Evolutionary conservation across 2,888 invertebrate genomes (phyloP), one percentile per base, ranked within the genome.

Genomic region (Pantelozetes paolii): DNA sequence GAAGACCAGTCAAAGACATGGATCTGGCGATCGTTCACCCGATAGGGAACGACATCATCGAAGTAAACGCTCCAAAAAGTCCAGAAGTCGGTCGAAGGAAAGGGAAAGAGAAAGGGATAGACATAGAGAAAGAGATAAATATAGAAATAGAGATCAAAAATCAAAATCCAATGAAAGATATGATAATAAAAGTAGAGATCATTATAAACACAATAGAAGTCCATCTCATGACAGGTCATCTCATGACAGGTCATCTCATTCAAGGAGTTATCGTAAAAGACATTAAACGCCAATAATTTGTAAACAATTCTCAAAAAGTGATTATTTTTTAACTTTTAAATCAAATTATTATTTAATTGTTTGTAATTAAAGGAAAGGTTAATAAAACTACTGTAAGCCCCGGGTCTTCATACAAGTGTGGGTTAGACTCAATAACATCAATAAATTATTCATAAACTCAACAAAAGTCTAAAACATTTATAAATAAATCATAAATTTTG

Each of bases 41-140:
- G 48, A 45, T 20, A 15, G 42, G n/a, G 71, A 71, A 15, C 8
- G 71, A 71, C 50, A 42, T n/a, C 42, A 69, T 71, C 26, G n/a
- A 71, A 71, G 32, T 23, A 45, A 26, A 26, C 36, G 48, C 6
- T 71, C 71, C 40, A 50, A 45, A 30, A 42, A 15, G 18, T 45
- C 48, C 3, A 71, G 71, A n/a, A 71, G 71, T 71, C 36, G 71
- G 15, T 28, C 48, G 9, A 36, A 40, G 20, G 50, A 71, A 1
- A 45, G 50, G n/a, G 71, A 28, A 2, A 45, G 48, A 48, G 59
- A 59, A 2, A 59, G 59, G 59, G 13, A 59, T 18, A 28, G 59
- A 28, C 1, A 59, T 59, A 30, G 59, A 8, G 59, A 59, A 9
- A 28, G 59, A 59, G 5, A 59, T 18, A 59, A 18, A 30, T 1